Evolutionary conservation across 2,113 vertebrate species (phyloP).

Genomic region (human): DNA sequence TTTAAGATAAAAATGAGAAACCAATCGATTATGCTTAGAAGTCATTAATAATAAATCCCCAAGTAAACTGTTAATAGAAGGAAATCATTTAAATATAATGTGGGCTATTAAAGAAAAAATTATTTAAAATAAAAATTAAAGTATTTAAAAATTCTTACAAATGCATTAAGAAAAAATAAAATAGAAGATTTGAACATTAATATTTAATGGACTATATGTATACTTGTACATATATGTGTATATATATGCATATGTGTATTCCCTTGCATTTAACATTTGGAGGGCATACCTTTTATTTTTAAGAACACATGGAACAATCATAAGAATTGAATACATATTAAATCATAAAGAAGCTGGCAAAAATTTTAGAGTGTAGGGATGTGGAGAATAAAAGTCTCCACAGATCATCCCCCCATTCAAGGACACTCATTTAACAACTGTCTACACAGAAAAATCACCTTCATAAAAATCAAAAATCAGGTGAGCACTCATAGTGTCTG

Average conservation of each 20-base stretch:
- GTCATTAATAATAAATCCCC: background rate
- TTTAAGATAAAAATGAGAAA: background rate
- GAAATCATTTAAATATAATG: background rate
- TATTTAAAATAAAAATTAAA: background rate
- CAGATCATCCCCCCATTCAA: no score
- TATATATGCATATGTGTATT: background rate
- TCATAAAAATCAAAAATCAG: no score
- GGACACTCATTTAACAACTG: no score
- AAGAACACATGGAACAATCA: background rate
- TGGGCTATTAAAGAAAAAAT: background rate
- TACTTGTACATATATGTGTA: background rate
- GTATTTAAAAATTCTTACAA: background rate
- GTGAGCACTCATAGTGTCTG: no score
- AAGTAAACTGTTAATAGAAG: background rate
- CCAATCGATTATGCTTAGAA: background rate
- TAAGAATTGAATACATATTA: background rate
- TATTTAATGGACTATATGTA: background rate
- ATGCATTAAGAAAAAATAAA: background rate
- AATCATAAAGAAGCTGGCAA: background rate
- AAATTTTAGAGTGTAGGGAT: background rate
- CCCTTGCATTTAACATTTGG: background rate
- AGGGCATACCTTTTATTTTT: background rate
- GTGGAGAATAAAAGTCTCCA: no score
- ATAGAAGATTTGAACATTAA: background rate
- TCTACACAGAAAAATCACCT: no score